phyloP scores from a whole-genome alignment of 2,888 invertebrate species.

The Eretmocerus hayati region DNA sequence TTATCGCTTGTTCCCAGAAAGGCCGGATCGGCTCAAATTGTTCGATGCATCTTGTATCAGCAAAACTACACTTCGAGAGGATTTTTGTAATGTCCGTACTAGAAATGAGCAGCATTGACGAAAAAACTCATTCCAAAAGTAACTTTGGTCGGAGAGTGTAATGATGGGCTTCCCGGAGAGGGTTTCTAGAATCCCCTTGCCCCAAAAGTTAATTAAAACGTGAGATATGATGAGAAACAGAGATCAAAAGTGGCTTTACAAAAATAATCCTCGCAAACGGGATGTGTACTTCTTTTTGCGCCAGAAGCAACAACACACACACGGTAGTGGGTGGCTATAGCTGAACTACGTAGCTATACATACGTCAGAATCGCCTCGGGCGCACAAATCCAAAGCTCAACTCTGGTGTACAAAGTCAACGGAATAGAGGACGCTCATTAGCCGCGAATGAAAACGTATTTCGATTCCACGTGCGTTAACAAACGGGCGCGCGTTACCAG shows the following conservation, averaged over 20 bases:
- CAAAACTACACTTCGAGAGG: no score
- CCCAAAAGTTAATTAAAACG: slow-evolving; percentile 9
- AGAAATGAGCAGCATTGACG: no score
- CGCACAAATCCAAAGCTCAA: slow-evolving; percentile 1
- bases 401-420: slow-evolving; percentile 9
- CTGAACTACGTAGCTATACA: neutral
- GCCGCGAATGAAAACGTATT: slow-evolving; percentile 21
- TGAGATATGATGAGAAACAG: neutral
- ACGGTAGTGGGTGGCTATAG: no score
- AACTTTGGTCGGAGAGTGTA: no score
- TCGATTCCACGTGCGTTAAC: slow-evolving; percentile 19
- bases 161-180: no score
- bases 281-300: neutral
- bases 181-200: no score
- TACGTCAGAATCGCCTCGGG: neutral
- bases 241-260: slow-evolving; percentile 15
- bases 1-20: no score
- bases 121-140: no score
- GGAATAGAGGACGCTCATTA: slow-evolving; percentile 15
- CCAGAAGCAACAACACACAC: no score
- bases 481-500: slow-evolving; percentile 7
- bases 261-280: slow-evolving; percentile 11
- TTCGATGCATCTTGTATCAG: no score
- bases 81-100: no score
- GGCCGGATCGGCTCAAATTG: no score